Evolutionary conservation across 2,888 invertebrate genomes (phyloP).

Genomic region (Eilema sororculum): DNA sequence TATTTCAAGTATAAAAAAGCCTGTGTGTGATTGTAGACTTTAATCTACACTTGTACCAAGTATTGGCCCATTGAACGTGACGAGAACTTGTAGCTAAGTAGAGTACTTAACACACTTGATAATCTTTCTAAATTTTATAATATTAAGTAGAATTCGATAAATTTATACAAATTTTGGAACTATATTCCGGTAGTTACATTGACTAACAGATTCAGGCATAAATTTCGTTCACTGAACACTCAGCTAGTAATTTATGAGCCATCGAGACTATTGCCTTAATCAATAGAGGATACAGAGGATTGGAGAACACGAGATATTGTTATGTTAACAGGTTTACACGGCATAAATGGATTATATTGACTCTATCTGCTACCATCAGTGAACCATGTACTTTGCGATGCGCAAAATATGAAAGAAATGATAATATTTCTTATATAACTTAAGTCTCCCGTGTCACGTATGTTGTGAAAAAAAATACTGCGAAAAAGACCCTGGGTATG

Average conservation of each 20-base stretch:
- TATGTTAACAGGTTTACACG: slow-evolving; percentile 2
- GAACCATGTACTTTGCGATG: not conserved
- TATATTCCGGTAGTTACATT: not conserved
- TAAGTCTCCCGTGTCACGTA: too few relatives aligned
- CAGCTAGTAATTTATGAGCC: not conserved
- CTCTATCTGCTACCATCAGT: not conserved
- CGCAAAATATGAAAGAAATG: not conserved
- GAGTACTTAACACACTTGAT: too few relatives aligned
- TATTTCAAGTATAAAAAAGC: too few relatives aligned
- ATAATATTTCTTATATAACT: not conserved
- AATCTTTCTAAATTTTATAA: too few relatives aligned
- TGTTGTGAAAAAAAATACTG: too few relatives aligned
- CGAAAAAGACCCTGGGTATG: too few relatives aligned
- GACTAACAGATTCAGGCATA: not conserved
- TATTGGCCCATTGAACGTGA: too few relatives aligned
- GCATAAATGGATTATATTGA: not conserved
- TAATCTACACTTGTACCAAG: too few relatives aligned
- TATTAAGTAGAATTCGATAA: too few relatives aligned
- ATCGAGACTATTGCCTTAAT: slow-evolving; percentile 4
- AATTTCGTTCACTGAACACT: not conserved
- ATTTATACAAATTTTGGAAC: too few relatives aligned
- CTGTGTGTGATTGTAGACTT: too few relatives aligned
- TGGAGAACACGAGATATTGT: slow-evolving; percentile 2
- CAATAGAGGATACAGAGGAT: slow-evolving; percentile 9
- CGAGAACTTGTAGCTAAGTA: too few relatives aligned